A percentile compares a stretch with the other conserved stretches of the same genome.
Evolutionary conservation across 2,113 vertebrate species (phyloP).

Genomic region (Antidorcas marsupialis): DNA sequence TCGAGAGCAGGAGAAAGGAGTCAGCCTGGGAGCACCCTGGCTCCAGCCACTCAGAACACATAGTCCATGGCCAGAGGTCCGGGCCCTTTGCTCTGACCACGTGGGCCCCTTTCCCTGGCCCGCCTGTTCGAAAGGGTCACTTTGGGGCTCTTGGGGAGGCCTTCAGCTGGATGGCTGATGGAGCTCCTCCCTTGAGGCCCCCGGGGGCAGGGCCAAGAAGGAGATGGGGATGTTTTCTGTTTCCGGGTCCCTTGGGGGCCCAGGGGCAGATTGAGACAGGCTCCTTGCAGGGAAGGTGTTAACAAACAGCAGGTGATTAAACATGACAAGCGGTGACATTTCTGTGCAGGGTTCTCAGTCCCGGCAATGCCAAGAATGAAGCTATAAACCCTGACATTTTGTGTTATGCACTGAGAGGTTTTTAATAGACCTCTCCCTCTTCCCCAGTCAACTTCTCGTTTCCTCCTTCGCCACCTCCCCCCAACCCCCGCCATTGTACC

Average conservation of each 20-base stretch:
- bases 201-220: neutral
- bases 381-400: slow-evolving; percentile 87
- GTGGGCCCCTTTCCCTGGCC: neutral
- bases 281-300: slow-evolving; percentile 84
- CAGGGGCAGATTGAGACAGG: slow-evolving; percentile 80
- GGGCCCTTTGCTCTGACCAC: fast-evolving
- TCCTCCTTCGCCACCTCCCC: neutral
- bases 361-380: slow-evolving; percentile 84
- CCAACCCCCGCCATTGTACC: neutral
- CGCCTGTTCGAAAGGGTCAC: neutral
- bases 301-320: slow-evolving; percentile 91
- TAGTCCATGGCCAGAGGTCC: neutral
- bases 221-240: slow-evolving; percentile 18
- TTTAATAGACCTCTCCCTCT: slow-evolving; percentile 83
- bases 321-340: slow-evolving; percentile 90
- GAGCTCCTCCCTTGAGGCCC: neutral
- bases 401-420: slow-evolving; percentile 85
- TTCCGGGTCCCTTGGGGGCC: slow-evolving; percentile 58
- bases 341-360: slow-evolving; percentile 84
- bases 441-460: slow-evolving; percentile 74
- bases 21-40: neutral
- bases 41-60: neutral
- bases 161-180: neutral
- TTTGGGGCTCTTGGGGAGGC: neutral
- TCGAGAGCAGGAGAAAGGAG: neutral